A percentile compares a stretch with the other conserved stretches of the same genome.
These are phyloP conservation scores for Gracilinanus agilis DNA, from an alignment of 2,113 vertebrate species.

Conservation along the genomic window DNA sequence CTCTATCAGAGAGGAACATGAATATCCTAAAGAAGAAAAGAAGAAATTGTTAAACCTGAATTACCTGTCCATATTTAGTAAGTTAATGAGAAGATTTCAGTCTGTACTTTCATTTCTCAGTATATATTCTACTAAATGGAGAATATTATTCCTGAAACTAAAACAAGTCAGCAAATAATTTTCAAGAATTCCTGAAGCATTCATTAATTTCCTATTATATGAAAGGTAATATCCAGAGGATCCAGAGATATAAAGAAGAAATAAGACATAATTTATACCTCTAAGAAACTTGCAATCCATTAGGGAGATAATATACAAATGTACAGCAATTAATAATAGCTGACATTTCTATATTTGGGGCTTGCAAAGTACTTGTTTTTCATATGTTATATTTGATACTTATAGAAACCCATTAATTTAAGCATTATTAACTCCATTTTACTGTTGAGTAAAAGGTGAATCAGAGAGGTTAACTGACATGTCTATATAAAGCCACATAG, in stretches of 20 bases:
- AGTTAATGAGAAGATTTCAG: background rate
- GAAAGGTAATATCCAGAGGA: background rate
- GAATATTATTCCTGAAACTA: background rate
- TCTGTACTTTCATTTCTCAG: background rate
- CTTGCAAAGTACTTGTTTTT: background rate
- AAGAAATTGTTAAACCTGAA: background rate
- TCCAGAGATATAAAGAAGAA: background rate
- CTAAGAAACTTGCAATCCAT: background rate
- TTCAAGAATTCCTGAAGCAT: background rate
- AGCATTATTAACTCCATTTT: background rate
- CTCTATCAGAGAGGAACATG: background rate
- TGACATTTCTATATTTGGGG: background rate
- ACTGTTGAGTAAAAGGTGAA: background rate
- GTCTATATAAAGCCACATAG: background rate
- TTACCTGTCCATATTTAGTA: background rate
- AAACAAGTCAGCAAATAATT: background rate
- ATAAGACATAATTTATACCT: background rate
- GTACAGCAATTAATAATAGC: background rate
- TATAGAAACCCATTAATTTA: background rate
- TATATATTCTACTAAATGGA: background rate
- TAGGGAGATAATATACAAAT: background rate
- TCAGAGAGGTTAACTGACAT: background rate
- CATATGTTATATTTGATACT: background rate
- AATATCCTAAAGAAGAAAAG: background rate
- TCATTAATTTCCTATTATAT: background rate